These are phyloP conservation scores for Phortica magna DNA, from an alignment of 2,888 invertebrate species.

Conservation along the genomic window DNA sequence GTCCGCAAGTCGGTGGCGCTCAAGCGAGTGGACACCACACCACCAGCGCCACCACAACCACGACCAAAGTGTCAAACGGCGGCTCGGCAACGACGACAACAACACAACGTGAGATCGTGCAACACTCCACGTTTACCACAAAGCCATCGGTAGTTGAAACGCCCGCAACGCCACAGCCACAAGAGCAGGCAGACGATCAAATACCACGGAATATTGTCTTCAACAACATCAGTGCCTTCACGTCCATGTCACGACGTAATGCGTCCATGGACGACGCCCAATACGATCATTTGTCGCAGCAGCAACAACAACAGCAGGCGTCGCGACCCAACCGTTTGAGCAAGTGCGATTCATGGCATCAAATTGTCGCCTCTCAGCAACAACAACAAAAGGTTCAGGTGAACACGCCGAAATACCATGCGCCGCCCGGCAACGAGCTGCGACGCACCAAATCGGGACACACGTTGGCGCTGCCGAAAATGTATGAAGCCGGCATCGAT, in stretches of 20 bases:
- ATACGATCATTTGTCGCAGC: conserved; percentile 15
- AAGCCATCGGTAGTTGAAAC: conserved; percentile 74
- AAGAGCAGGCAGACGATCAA: conserved; percentile 63
- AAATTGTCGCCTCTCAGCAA: conserved; percentile 79
- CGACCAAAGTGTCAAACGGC: not conserved
- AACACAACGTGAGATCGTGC: conserved; percentile 42
- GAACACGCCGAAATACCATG: conserved; percentile 73
- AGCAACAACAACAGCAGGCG: conserved; percentile 43
- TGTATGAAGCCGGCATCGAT: conserved; percentile 88
- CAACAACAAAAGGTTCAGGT: conserved; percentile 67
- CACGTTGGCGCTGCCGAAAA: conserved; percentile 85
- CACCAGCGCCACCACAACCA: conserved; percentile 43
- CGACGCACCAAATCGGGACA: conserved; percentile 86
- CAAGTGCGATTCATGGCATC: conserved; percentile 91
- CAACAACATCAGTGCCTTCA: conserved; percentile 75
- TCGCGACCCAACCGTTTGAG: conserved; percentile 77
- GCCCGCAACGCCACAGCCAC: conserved; percentile 72
- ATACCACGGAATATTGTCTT: conserved; percentile 76
- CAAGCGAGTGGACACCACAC: conserved; percentile 36
- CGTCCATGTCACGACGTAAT: conserved; percentile 69
- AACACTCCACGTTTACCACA: conserved; percentile 45
- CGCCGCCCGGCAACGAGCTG: conserved; percentile 52
- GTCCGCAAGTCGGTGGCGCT: conserved; percentile 54
- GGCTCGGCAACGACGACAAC: not conserved
- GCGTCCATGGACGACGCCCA: conserved; percentile 39